Evolutionary conservation across 2,113 vertebrate species (phyloP), one percentile per base, ranked within the genome.

Genomic region (Amphiprion percula): DNA sequence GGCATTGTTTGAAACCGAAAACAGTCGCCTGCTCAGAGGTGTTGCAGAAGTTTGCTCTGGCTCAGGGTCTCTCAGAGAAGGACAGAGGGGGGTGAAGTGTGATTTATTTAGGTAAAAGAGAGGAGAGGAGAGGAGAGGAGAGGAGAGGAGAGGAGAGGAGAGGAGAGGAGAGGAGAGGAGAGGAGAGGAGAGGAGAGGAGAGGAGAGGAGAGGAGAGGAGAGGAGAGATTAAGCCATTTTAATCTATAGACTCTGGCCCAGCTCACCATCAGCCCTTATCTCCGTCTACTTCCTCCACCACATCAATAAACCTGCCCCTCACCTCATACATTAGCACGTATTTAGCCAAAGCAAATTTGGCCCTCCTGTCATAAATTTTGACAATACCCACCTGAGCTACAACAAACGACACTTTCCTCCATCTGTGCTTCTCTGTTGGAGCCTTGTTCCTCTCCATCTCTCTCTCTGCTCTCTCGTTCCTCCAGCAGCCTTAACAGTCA

Each of bases 401-500:
- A 80, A 73, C 65, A 78, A 84, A 74, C 73, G 33, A 47, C 11
- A 15, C 47, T 50, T 68, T 63, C 58, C 39, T 76, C 33, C 17
- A 8, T 66, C 62, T 50, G 17, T 68, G 37, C 37, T 21, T 74
- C 59, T 73, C 63, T 62, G 21, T 53, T 12, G 53, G 1, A 19
- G 47, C 54, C 28, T 19, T 53, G 56, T 65, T 41, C 15, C 71
- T 56, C 55, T 24, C 74, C 59, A 39, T 72, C 33, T 54, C 60
- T 52, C 28, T 63, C 67, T 73, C 50, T 46, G 47, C 76, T 61
- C 68, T 68, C 83, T 62, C 60, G 46, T 70, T 87, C 55, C 73
- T 82, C 64, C 78, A 71, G 50, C 62, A 82, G 89, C 80, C 88
- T 93, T 89, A 86, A 91, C 87, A 94, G 91, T 93, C 92, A 93